Conservation (phyloP, 2,888 invertebrate genomes). For the Platynereis dumerilii region DNA sequence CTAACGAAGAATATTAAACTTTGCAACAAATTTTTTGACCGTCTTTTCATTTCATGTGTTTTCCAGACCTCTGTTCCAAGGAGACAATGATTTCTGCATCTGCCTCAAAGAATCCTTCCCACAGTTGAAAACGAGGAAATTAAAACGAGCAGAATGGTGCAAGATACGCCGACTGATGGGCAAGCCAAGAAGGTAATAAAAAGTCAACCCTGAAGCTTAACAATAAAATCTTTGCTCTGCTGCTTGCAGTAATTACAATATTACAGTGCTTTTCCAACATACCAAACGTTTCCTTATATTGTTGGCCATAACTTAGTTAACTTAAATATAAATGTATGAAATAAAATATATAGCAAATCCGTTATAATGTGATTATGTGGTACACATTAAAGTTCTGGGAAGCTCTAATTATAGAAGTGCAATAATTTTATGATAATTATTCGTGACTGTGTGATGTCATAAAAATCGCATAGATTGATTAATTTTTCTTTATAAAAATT, state of each 20-base stretch:
- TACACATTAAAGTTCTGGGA: too few species aligned
- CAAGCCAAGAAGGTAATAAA: slow-evolving; percentile 92
- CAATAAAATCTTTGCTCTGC: neutral
- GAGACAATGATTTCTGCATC: slow-evolving; percentile 94
- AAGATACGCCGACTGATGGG: slow-evolving; percentile 95
- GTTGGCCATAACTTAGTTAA: too few species aligned
- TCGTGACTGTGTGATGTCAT: neutral
- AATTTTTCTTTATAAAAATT: neutral
- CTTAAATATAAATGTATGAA: too few species aligned
- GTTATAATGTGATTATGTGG: too few species aligned
- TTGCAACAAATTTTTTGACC: neutral
- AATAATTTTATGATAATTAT: neutral
- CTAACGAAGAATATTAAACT: neutral
- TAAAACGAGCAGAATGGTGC: slow-evolving; percentile 93
- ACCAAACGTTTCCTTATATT: too few species aligned
- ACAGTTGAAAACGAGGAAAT: slow-evolving; percentile 80
- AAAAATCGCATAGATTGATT: neutral
- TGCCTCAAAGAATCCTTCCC: slow-evolving; percentile 95
- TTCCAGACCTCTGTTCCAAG: slow-evolving; percentile 84
- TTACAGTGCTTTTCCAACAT: too few species aligned
- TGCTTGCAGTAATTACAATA: neutral
- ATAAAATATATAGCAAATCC: too few species aligned
- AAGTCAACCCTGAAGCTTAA: slow-evolving; percentile 62
- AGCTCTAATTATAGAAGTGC: too few species aligned
- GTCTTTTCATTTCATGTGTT: neutral